Conservation (phyloP, 1,140 invertebrate genomes). For the Hylaeus volcanicus region DNA sequence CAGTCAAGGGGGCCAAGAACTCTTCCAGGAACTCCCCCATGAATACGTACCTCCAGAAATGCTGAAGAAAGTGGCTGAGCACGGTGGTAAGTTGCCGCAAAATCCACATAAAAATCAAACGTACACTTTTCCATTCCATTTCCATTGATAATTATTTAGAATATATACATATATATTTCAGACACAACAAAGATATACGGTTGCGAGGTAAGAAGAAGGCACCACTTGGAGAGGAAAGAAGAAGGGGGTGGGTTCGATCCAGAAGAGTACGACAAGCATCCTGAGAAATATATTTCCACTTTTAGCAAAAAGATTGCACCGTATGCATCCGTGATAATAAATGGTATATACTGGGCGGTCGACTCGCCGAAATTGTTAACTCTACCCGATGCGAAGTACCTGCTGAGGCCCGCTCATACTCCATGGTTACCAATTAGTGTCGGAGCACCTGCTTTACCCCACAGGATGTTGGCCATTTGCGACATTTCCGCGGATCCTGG, state of each 20-base stretch:
- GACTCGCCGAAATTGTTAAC: slow-evolving; percentile 97
- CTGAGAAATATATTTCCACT: slow-evolving; percentile 96
- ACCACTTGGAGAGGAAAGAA: slow-evolving; percentile 96
- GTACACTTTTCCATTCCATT: background rate
- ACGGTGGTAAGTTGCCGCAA: slow-evolving; percentile 89
- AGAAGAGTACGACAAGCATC: slow-evolving; percentile 95
- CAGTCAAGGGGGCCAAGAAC: slow-evolving; percentile 96
- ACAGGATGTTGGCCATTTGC: slow-evolving; percentile 95
- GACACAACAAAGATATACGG: slow-evolving; percentile 96
- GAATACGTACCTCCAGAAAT: slow-evolving; percentile 98
- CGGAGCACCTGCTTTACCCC: slow-evolving; percentile 93
- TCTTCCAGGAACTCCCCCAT: slow-evolving; percentile 97
- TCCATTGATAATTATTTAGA: background rate
- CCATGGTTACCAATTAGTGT: slow-evolving; percentile 95
- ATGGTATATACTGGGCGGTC: slow-evolving; percentile 99
- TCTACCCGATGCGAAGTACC: slow-evolving; percentile 98
- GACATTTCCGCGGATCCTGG: slow-evolving; percentile 99
- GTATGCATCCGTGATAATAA: slow-evolving; percentile 97
- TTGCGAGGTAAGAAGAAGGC: slow-evolving; percentile 94
- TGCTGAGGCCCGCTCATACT: slow-evolving; percentile 92
- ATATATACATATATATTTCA: slow-evolving; percentile 69
- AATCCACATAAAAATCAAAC: background rate
- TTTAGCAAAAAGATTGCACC: slow-evolving; percentile 99
- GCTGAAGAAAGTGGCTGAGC: slow-evolving; percentile 96
- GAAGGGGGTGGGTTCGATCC: slow-evolving; percentile 92